Evolutionary conservation across 1,140 invertebrate genomes (phyloP), one percentile per base, ranked within the genome.

Genomic region (Archivesica marissinica): DNA sequence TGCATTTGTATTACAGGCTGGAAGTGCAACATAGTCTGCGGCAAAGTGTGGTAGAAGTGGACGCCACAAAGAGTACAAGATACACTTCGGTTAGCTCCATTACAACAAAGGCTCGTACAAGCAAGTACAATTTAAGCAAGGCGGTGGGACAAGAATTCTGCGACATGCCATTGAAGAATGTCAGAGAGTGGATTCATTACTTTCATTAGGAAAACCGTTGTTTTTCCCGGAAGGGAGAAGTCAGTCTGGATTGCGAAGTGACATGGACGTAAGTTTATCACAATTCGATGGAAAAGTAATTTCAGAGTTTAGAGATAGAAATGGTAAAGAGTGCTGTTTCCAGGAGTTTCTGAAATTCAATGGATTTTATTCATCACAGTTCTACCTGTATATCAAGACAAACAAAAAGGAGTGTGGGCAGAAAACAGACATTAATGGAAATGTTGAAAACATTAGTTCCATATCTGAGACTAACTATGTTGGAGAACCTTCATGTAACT

Each of bases 361-460:
- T 68, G 0, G 64, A 68, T n/a, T 68, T 35, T 68, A 20, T 28
- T 35, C 64, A 28, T 35, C 33, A 35, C 28, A 68, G 11, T 41
- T 39, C 28, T 68, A 68, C 28, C 64, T 68, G 39, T 68, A 68
- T 35, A 68, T 68, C 33, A 68, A 66, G 39, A n/a, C n/a, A n/a
- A n/a, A n/a, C n/a, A n/a, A n/a, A n/a, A n/a, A n/a, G n/a, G n/a
- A n/a, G n/a, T n/a, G n/a, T n/a, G n/a, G n/a, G n/a, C n/a, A n/a
- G n/a, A n/a, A n/a, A n/a, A 38, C 64, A 30, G 30, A 28, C 25
- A 30, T 30, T 64, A 64, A 28, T 25, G 33, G 33, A 64, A 64
- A 35, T 64, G 59, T 23, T 30, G 25, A 64, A 25, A 25, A n/a
- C 25, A 64, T 28, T 68, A 35, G 20, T 38, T 68, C 64, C n/a